Evolutionary conservation across 1,140 invertebrate genomes (phyloP).

Genomic region (Apocrypta bakeri): DNA sequence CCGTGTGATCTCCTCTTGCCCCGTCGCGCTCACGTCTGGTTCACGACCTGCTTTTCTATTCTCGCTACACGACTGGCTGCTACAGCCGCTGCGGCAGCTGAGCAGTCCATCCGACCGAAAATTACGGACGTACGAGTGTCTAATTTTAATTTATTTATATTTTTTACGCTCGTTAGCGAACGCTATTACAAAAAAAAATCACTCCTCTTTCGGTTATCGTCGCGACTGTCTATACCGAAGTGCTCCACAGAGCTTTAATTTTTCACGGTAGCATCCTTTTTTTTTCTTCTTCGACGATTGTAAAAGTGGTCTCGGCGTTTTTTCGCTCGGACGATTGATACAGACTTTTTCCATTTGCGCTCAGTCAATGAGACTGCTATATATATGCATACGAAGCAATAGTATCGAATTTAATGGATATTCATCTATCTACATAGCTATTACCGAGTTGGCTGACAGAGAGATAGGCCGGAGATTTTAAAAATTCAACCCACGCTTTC

Average conservation of each 20-base stretch:
- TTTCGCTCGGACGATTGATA: not conserved
- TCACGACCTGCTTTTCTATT: slow-evolving; percentile 60
- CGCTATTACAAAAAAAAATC: no score
- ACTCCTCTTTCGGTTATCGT: no score
- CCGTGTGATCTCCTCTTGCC: not conserved
- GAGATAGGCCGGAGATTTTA: not conserved
- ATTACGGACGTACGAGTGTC: not conserved
- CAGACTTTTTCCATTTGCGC: slow-evolving; percentile 36
- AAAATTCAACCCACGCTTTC: slow-evolving; percentile 31
- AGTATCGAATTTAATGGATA: slow-evolving; percentile 15
- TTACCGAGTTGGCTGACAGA: not conserved
- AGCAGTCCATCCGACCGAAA: slow-evolving; percentile 17
- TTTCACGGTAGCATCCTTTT: no score
- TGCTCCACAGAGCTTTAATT: no score
- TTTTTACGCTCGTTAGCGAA: not conserved
- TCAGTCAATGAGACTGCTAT: not conserved
- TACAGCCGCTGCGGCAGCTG: slow-evolving; percentile 13
- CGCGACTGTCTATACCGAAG: no score
- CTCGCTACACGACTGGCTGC: slow-evolving; percentile 32
- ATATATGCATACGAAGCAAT: no score
- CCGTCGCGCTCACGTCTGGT: slow-evolving; percentile 55
- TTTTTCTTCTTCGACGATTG: no score
- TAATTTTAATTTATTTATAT: not conserved
- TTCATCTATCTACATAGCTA: slow-evolving; percentile 20
- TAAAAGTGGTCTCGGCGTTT: no score